Evolutionary conservation across 1,140 invertebrate species (phyloP).

Genomic region (Bicyclus anynana): DNA sequence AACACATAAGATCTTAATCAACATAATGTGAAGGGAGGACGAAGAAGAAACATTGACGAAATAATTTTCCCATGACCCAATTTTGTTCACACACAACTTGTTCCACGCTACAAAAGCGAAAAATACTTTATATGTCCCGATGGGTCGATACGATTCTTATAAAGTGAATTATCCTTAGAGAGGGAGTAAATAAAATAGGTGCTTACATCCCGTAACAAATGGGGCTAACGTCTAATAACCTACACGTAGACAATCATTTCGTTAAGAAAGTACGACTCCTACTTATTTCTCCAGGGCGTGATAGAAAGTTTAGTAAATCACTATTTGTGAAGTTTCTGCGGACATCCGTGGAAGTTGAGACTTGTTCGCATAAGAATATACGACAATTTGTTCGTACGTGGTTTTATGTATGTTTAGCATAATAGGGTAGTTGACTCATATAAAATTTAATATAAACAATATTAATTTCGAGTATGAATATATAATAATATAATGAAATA

Average conservation of each 20-base stretch:
- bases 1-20: too few species aligned
- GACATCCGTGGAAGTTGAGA: slow-evolving; percentile 20
- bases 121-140: slow-evolving; percentile 57
- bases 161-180: slow-evolving; percentile 68
- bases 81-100: slow-evolving; percentile 25
- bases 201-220: slow-evolving; percentile 52
- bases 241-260: slow-evolving; percentile 65
- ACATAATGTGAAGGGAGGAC: too few species aligned
- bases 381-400: neutral
- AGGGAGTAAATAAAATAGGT: slow-evolving; percentile 58
- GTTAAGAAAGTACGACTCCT: slow-evolving; percentile 58
- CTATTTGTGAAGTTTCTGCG: slow-evolving; percentile 27
- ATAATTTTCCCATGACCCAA: slow-evolving; percentile 28
- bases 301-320: slow-evolving; percentile 28
- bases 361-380: slow-evolving; percentile 2
- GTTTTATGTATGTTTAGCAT: neutral
- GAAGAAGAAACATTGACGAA: slow-evolving; percentile 12
- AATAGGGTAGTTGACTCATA: too few species aligned
- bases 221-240: slow-evolving; percentile 48
- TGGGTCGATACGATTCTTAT: slow-evolving; percentile 64
- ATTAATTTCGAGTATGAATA: too few species aligned
- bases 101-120: slow-evolving; percentile 30
- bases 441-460: too few species aligned
- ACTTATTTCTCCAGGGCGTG: slow-evolving; percentile 65
- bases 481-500: too few species aligned